These are phyloP conservation scores for Embidobia sp. DNA, from an alignment of 2,888 invertebrate genomes.

Conservation along the genomic window DNA sequence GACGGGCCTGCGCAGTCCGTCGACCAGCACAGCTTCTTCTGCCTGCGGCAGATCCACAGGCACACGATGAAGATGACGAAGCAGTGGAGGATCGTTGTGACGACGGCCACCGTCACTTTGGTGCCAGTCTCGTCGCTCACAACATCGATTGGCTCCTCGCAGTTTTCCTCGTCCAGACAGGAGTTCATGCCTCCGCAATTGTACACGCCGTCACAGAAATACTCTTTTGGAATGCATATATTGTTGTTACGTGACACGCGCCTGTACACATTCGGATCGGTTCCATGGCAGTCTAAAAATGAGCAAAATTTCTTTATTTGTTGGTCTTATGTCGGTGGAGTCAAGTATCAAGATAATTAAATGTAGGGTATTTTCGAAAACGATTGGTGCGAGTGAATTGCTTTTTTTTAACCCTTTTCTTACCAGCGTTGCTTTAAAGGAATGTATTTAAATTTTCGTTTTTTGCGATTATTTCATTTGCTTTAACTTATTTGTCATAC, in stretches of 20 bases:
- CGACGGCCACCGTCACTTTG: slow-evolving; percentile 82
- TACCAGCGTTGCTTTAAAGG: no score
- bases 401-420: no score
- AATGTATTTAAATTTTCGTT: no score
- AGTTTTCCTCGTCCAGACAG: slow-evolving; percentile 82
- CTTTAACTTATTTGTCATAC: no score
- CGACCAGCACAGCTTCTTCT: slow-evolving; percentile 83
- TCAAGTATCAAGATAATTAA: no score
- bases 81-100: slow-evolving; percentile 81
- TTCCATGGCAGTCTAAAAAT: slow-evolving; percentile 74
- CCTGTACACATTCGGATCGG: slow-evolving; percentile 67
- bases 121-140: slow-evolving; percentile 74
- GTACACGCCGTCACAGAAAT: slow-evolving; percentile 81
- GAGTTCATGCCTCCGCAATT: slow-evolving; percentile 82
- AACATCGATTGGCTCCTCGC: slow-evolving; percentile 67
- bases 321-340: no score
- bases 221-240: slow-evolving; percentile 81
- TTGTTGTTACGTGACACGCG: slow-evolving; percentile 65
- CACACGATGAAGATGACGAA: slow-evolving; percentile 82
- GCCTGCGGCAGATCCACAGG: slow-evolving; percentile 82
- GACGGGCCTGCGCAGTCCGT: slow-evolving; percentile 80
- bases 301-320: no score
- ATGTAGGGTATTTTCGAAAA: no score
- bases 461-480: no score
- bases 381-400: no score